Percentiles rank a stretch among this genome's conserved stretches.
Evolutionary conservation across 2,113 vertebrate genomes (phyloP).

Genomic region (Sander lucioperca): DNA sequence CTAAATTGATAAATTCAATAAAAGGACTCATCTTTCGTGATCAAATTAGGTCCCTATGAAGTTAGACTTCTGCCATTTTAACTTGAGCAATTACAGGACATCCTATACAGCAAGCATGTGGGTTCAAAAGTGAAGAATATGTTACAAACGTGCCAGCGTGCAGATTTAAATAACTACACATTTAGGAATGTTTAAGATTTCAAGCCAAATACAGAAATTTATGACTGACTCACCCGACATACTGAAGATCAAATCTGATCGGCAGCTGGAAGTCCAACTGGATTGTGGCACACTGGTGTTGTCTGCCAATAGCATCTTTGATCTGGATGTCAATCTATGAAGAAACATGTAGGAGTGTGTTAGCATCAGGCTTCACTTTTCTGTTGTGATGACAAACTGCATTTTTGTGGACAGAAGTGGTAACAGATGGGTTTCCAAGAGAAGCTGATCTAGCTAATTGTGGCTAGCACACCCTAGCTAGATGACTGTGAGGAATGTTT

Average conservation of each 20-base stretch:
- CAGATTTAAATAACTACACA: slow-evolving; percentile 43
- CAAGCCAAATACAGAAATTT: slow-evolving; percentile 21
- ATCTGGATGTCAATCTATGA: slow-evolving; percentile 91
- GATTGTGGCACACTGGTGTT: slow-evolving; percentile 94
- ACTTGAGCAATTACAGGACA: neutral
- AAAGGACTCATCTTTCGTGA: slow-evolving; percentile 26
- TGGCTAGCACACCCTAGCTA: slow-evolving; percentile 33
- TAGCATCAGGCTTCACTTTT: neutral
- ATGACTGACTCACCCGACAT: slow-evolving; percentile 84
- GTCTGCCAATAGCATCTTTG: slow-evolving; percentile 88
- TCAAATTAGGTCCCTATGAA: slow-evolving; percentile 8
- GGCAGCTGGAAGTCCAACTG: slow-evolving; percentile 97
- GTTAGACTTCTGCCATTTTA: slow-evolving; percentile 8
- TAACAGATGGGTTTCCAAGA: slow-evolving; percentile 34
- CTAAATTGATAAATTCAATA: slow-evolving; percentile 28
- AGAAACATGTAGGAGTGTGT: slow-evolving; percentile 8
- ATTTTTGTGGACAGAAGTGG: slow-evolving; percentile 37
- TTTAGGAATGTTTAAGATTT: slow-evolving; percentile 35
- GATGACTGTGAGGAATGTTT: slow-evolving; percentile 30
- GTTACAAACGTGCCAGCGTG: neutral
- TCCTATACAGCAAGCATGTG: neutral
- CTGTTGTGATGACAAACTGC: slow-evolving; percentile 1
- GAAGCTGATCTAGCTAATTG: slow-evolving; percentile 33
- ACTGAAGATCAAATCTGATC: slow-evolving; percentile 89
- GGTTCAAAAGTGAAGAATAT: slow-evolving; percentile 2